Evolutionary conservation across 2,888 invertebrate species (phyloP), one percentile per base, ranked within the genome.

Genomic region (Xylota segnis): DNA sequence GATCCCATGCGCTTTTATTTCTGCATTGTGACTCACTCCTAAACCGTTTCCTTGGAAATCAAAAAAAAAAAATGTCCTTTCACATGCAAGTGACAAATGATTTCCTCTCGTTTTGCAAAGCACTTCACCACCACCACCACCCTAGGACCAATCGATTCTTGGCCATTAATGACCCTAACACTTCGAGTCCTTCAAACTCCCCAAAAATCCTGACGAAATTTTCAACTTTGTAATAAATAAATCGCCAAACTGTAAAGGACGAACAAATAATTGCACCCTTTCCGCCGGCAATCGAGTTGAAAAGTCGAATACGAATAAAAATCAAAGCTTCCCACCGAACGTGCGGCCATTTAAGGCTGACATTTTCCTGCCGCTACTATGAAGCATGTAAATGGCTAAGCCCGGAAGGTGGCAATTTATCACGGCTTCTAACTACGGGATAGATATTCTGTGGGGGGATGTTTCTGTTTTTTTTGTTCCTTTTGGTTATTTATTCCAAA

Each of bases 321-420:
- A 68, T 23, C 50, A 37, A 68, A 54, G 16, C n/a, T 43, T 43
- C 59, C 34, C 61, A 45, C 32, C 34, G 45, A 59, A 45, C 68
- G 10, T 66, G 50, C 18, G 68, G 23, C 76, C 75, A 58, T 50
- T 66, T 58, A 52, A 12, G 37, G 66, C 65, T 52, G 50, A 50
- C 58, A 61, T 68, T 81, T 70, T 29, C 56, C 56, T 32, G 68
- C 43, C 59, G 47, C 14, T 23, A 4, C 45, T 43, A 52, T 37
- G n/a, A 27, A 58, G 56, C 43, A 82, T 70, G 47, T 32, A 66
- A 83, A 72, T 77, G 71, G 45, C 77, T 14, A 6, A 71, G 29
- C 37, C 52, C 54, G 54, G 66, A 78, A 50, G 72, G 58, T 61
- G 52, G 32, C 66, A 61, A 83, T 83, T 72, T 61, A 78, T 83